Base-by-base conservation (phyloP, 35 echinoderm and acorn worm species). In the Ophiothrix spiculata region DNA sequence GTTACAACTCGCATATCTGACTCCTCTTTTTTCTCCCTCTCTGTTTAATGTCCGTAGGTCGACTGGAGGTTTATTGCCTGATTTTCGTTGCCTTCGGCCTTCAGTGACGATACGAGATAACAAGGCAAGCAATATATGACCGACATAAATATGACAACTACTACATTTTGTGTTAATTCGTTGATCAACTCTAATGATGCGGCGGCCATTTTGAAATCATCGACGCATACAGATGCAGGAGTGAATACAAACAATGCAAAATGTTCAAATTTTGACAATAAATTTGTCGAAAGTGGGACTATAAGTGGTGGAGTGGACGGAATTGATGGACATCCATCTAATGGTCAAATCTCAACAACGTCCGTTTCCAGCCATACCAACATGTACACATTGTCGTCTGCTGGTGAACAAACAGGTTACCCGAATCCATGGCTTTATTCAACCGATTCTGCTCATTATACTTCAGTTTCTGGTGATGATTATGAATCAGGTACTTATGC, bases 61-160 rank as follows among this genome's bases (percentile, higher is more conserved):
- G 87, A 76, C 85, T 76, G 42, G 38, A 86, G 92, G 86, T 88
- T 93, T 93, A 93, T 88, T 82, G 77, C 87, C 85, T 79, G n/a
- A n/a, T n/a, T n/a, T n/a, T 64, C 38, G 84, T 56, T 78, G 83
- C 77, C 83, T 38, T 79, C 76, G 87, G 84, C 77, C 80, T 64
- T 81, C 92, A 69, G 23, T 69, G 23, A 69, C 60, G 6, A 28
- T 12, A 1, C 81, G 92, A 36, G 56, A 81, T 81, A 79, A 41
- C 87, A 75, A 35, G 86, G 56, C 49, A 77, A 84, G 56, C 82
- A 93, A 93, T 88, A 93, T 93, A 93, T 87, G 87, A 93, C 81
- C 92, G 83, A 84, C 83, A 93, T 93, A 85, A 93, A 93, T 85
- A 93, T 93, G 92, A 89, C 92, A 85, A 89, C 92, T 75, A 86